Conservation (phyloP, 2,113 vertebrate genomes). For the Galeopterus variegatus region DNA sequence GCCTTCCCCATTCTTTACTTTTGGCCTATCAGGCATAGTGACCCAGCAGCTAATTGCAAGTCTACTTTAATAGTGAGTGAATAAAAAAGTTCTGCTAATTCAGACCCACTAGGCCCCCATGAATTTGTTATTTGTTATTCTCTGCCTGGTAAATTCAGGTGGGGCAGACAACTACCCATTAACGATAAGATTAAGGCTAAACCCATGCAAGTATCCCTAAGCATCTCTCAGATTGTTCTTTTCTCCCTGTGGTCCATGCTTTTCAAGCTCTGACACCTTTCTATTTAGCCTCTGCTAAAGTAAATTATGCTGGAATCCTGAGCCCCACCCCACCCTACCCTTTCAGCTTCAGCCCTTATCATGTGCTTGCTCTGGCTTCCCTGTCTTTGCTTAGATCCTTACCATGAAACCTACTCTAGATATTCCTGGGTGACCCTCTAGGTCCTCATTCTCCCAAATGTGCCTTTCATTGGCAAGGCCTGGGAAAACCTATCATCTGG, state of each 20-base stretch:
- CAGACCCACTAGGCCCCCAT: not conserved
- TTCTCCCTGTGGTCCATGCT: not conserved
- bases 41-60: not conserved
- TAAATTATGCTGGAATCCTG: not conserved
- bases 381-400: constrained; percentile 72
- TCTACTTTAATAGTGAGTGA: constrained; percentile 18
- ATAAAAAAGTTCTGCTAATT: constrained; percentile 51
- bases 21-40: not conserved
- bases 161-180: not conserved
- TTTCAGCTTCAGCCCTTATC: constrained; percentile 5
- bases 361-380: constrained; percentile 79
- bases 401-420: constrained; percentile 48
- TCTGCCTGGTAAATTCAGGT: not conserved
- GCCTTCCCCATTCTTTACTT: not conserved
- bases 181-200: not conserved
- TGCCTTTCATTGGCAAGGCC: constrained; percentile 50
- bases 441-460: constrained; percentile 25
- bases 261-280: constrained; percentile 34
- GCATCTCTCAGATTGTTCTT: not conserved
- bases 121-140: not conserved
- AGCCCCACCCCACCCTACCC: not conserved
- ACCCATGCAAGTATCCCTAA: not conserved
- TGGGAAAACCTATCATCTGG: constrained; percentile 45
- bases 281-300: constrained; percentile 31
- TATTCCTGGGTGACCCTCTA: not conserved